Evolutionary conservation across 2,888 invertebrate species (phyloP).

Genomic region (Neria commutata): DNA sequence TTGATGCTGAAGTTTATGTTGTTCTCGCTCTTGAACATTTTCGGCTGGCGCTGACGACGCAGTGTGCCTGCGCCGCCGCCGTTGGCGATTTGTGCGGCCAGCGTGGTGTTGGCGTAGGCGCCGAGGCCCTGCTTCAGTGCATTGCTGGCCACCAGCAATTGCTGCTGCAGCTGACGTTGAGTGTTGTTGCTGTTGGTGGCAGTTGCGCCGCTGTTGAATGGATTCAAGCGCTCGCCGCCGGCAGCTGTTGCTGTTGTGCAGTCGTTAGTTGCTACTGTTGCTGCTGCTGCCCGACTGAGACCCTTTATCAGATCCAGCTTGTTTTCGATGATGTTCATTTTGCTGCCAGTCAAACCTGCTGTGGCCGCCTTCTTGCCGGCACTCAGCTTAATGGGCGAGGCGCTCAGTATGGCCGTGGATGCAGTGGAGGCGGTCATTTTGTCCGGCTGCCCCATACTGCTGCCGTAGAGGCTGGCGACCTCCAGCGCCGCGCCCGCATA

Average conservation of each 20-base stretch:
- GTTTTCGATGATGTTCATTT: conserved; percentile 62
- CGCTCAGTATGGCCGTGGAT: conserved; percentile 46
- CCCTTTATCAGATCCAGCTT: conserved; percentile 57
- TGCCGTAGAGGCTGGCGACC: conserved; percentile 28
- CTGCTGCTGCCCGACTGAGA: conserved; percentile 44
- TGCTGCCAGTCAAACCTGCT: conserved; percentile 30
- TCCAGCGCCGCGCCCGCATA: conserved; percentile 41
- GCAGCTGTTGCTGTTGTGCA: background rate
- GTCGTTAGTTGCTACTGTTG: conserved; percentile 32
- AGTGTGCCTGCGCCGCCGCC: conserved; percentile 56
- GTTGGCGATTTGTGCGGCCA: conserved; percentile 52
- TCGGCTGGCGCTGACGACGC: conserved; percentile 59
- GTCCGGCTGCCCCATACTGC: conserved; percentile 45
- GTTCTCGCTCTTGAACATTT: conserved; percentile 61
- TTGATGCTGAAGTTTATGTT: conserved; percentile 51
- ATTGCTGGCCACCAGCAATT: conserved; percentile 54
- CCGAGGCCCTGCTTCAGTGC: conserved; percentile 55
- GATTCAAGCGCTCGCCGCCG: conserved; percentile 36
- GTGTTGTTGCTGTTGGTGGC: conserved; percentile 27
- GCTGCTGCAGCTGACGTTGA: conserved; percentile 50
- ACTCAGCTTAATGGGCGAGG: conserved; percentile 49
- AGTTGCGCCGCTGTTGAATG: conserved; percentile 37
- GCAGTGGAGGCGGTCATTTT: conserved; percentile 56
- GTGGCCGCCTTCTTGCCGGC: conserved; percentile 27
- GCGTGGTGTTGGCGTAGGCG: conserved; percentile 54